A percentile compares a stretch with the other conserved stretches of the same genome.
Evolutionary conservation across 2,888 invertebrate species (phyloP).

Genomic region (Argyresthia goedartella): DNA sequence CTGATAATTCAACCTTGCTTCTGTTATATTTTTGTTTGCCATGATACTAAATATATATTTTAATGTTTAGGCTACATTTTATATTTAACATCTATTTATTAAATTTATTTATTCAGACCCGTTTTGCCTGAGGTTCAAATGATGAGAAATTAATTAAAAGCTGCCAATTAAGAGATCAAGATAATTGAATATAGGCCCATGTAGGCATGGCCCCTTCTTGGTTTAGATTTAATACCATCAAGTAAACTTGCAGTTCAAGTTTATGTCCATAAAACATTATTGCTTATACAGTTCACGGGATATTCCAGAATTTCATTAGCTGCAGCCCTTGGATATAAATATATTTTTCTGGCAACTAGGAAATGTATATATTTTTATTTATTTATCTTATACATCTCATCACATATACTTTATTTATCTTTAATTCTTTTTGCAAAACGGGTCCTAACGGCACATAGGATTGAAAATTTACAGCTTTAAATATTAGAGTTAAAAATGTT

Average conservation of each 20-base stretch:
- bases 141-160: no score
- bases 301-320: not conserved
- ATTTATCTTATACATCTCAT: not conserved
- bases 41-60: slow-evolving; percentile 29
- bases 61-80: slow-evolving; percentile 38
- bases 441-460: not conserved
- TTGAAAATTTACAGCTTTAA: not conserved
- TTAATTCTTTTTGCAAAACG: not conserved
- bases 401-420: not conserved
- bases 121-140: not conserved
- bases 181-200: no score
- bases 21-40: slow-evolving; percentile 20
- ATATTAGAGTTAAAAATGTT: slow-evolving; percentile 18
- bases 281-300: not conserved
- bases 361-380: no score
- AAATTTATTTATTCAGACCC: slow-evolving; percentile 11
- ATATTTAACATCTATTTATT: slow-evolving; percentile 35
- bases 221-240: no score
- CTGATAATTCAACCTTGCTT: slow-evolving; percentile 33
- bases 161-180: no score
- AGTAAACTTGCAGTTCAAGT: not conserved
- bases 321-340: no score
- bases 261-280: not conserved
- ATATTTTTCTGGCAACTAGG: no score
- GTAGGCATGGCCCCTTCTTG: no score